Base-by-base conservation (phyloP, 2,113 vertebrate genomes). In the Chunga burmeisteri region DNA sequence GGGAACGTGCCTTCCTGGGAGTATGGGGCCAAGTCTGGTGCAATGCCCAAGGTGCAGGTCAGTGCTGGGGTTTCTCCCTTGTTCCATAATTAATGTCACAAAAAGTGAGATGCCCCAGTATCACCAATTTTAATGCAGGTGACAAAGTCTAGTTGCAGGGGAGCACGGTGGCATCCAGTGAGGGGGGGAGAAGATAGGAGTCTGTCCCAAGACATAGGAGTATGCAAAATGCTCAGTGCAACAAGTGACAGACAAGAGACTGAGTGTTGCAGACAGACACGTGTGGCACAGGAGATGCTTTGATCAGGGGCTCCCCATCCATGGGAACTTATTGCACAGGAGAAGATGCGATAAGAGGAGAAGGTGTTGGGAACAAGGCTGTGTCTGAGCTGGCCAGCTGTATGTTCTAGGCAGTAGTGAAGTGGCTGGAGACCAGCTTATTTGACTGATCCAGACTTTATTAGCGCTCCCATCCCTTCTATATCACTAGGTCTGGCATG, bases 331-430 rank as follows among this genome's bases (percentile, higher is more conserved):
- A 6, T 1, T 50, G 30, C 46, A 23, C 23, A 11, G 52, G 44
- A 65, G 38, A 32, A 36, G 52, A 7, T 15, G 38, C 0, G 2
- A 15, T 13, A 20, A 18, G 16, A n/a, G 34, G 55, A 50, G 70
- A 20, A 77, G 9, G 14, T 50, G 22, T 1, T 4, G 5, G 63
- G 81, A 44, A 2, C 36, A 42, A 1, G 22, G 29, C n/a, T 14
- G 59, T n/a, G 29, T 10, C 47, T 56, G 50, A 65, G 15, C 38
- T 52, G 66, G 27, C 38, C 0, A 2, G 56, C 8, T 81, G 21
- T 14, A 4, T 1, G 0, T 7, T 9, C 2, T 0, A n/a, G 79
- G 44, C 61, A 81, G 47, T 1, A 12, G 3, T 49, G n/a, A 42
- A 36, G 61, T 9, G 7, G 77, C 32, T 86, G 83, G 26, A 32